These are phyloP conservation scores for Anoplopoma fimbria DNA, from an alignment of 2,113 vertebrate species.

Conservation along the genomic window DNA sequence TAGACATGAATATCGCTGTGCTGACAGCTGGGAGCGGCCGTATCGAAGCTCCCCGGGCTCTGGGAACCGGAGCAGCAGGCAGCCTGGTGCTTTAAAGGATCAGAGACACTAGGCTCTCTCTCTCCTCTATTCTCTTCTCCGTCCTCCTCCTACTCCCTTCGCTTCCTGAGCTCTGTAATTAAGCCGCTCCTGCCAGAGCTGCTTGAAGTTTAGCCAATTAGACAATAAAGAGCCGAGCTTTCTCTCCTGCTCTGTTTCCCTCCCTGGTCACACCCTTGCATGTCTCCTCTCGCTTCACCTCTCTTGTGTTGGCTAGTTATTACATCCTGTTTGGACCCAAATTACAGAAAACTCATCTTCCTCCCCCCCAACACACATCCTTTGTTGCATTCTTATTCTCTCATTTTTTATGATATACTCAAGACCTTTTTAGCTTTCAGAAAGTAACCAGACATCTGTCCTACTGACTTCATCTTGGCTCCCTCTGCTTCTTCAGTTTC, in stretches of 20 bases:
- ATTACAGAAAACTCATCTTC: slow-evolving; percentile 30
- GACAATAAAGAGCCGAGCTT: slow-evolving; percentile 75
- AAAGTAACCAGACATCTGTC: slow-evolving; percentile 39
- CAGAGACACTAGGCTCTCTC: slow-evolving; percentile 46
- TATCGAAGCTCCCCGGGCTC: slow-evolving; percentile 18
- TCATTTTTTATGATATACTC: slow-evolving; percentile 7
- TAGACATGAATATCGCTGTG: slow-evolving; percentile 44
- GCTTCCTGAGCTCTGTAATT: slow-evolving; percentile 74
- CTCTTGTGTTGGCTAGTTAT: slow-evolving; percentile 16
- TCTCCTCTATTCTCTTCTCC: slow-evolving; percentile 51
- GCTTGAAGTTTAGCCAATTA: slow-evolving; percentile 80
- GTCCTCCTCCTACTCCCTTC: slow-evolving; percentile 30
- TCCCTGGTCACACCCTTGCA: slow-evolving; percentile 57
- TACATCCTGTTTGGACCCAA: slow-evolving; percentile 24
- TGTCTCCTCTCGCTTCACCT: slow-evolving; percentile 46
- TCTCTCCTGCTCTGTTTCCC: slow-evolving; percentile 37
- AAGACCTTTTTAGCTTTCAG: slow-evolving; percentile 24
- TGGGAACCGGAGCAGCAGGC: slow-evolving; percentile 49
- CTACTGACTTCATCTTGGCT: slow-evolving; percentile 48
- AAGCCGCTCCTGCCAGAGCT: slow-evolving; percentile 59
- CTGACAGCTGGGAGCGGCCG: slow-evolving; percentile 59
- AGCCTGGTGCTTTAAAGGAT: slow-evolving; percentile 51
- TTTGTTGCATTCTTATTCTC: slow-evolving; percentile 44
- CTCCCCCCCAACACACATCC: neutral
- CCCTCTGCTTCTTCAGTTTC: slow-evolving; percentile 6